Evolutionary conservation across 2,797 vertebrate genomes (phyloP).

Genomic region (Pogonophryne albipinna): DNA sequence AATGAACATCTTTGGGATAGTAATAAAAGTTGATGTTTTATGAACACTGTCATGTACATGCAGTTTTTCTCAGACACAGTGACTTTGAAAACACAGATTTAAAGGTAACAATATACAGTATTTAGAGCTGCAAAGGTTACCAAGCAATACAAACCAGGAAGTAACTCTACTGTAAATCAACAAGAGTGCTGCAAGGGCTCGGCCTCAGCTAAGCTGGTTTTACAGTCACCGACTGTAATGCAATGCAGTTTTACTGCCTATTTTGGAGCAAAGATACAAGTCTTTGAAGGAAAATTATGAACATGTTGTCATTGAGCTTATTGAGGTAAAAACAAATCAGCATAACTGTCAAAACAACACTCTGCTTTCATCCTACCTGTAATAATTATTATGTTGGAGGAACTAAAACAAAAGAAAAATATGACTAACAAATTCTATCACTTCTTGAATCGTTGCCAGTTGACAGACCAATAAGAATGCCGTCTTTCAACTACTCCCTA

Average conservation of each 20-base stretch:
- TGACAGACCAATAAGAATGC: constrained; percentile 2
- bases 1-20: constrained; percentile 5
- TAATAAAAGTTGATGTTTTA: constrained; percentile 27
- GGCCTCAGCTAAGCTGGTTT: constrained; percentile 9
- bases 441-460: constrained; percentile 22
- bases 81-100: constrained; percentile 9
- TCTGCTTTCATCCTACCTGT: neutral
- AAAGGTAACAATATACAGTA: constrained; percentile 17
- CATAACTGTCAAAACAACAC: neutral
- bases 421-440: constrained; percentile 1
- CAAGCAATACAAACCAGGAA: constrained; percentile 44
- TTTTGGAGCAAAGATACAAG: constrained; percentile 17
- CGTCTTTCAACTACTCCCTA: neutral
- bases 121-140: constrained; percentile 16
- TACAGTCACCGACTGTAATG: constrained; percentile 13
- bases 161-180: constrained; percentile 18
- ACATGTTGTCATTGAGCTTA: neutral
- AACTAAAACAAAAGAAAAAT: neutral
- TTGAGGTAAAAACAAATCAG: neutral
- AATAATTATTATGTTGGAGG: neutral
- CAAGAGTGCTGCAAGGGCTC: constrained; percentile 2
- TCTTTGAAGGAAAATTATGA: neutral
- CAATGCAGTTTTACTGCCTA: constrained; percentile 30
- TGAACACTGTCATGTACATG: neutral
- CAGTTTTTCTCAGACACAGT: neutral